Percentiles rank a stretch among this genome's conserved stretches.
These are phyloP conservation scores for Pediacus dermestoides DNA, from an alignment of 2,888 invertebrate species.

Conservation along the genomic window DNA sequence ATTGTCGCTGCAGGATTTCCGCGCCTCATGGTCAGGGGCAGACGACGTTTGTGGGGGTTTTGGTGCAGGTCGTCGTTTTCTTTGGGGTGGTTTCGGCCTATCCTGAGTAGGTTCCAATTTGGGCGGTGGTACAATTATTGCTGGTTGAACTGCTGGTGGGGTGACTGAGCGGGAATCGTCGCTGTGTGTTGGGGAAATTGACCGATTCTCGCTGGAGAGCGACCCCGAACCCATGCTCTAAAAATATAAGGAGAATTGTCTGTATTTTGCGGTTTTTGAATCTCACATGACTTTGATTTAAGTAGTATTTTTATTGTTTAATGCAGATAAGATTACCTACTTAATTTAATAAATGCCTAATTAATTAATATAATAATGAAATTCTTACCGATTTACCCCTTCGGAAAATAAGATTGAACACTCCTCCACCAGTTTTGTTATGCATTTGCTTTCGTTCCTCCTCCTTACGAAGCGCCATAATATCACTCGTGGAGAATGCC, in stretches of 20 bases:
- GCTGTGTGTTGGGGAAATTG: constrained; percentile 59
- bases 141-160: constrained; percentile 42
- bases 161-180: constrained; percentile 54
- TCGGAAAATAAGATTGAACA: constrained; percentile 55
- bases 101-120: constrained; percentile 44
- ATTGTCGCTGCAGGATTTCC: constrained; percentile 13
- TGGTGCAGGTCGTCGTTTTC: constrained; percentile 58
- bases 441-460: constrained; percentile 56
- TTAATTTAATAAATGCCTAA: too few species aligned
- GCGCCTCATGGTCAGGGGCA: not conserved
- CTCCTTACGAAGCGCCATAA: constrained; percentile 57
- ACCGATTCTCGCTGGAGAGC: constrained; percentile 47
- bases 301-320: too few species aligned
- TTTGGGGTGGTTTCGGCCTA: constrained; percentile 52
- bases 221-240: constrained; percentile 48
- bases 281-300: not conserved
- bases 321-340: too few species aligned
- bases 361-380: too few species aligned
- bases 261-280: not conserved
- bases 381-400: constrained; percentile 47
- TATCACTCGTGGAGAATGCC: constrained; percentile 49
- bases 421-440: constrained; percentile 50
- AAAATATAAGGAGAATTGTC: constrained; percentile 20
- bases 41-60: constrained; percentile 51
- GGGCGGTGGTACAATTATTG: constrained; percentile 32